Evolutionary conservation across 2,113 vertebrate genomes (phyloP).

Genomic region (Cepphus grylle): DNA sequence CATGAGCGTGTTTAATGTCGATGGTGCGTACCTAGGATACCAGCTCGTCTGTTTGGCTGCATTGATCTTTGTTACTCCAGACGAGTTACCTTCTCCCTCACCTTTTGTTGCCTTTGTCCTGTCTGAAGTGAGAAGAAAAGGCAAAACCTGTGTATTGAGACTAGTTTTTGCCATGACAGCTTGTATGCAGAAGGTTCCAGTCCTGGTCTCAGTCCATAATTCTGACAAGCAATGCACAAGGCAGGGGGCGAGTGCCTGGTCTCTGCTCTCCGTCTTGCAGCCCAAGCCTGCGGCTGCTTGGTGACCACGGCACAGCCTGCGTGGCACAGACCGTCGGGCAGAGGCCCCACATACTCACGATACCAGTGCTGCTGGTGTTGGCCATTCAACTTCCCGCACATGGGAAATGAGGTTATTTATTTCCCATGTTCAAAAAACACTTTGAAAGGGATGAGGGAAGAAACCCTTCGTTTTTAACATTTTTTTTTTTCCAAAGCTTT

Average conservation of each 20-base stretch:
- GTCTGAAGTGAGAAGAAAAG: background rate
- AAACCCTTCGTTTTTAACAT: background rate
- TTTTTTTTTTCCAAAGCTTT: background rate
- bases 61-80: background rate
- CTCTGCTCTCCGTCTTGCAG: background rate
- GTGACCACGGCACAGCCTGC: background rate
- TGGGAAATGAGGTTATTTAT: background rate
- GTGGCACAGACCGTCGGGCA: background rate
- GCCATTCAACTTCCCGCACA: background rate
- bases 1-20: accelerated
- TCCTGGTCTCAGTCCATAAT: background rate
- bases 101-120: background rate
- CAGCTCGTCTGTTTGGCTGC: background rate
- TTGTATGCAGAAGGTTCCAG: background rate
- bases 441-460: background rate
- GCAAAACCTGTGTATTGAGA: background rate
- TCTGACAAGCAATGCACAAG: background rate
- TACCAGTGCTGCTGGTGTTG: background rate
- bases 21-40: background rate
- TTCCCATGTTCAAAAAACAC: background rate
- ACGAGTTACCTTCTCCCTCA: background rate
- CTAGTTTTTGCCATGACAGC: background rate
- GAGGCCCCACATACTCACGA: background rate
- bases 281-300: background rate
- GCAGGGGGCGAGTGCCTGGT: background rate